A percentile compares a stretch with the other conserved stretches of the same genome.
These are phyloP conservation scores for Cyclargus thomasi DNA, from an alignment of 1,140 invertebrate genomes.

Conservation along the genomic window DNA sequence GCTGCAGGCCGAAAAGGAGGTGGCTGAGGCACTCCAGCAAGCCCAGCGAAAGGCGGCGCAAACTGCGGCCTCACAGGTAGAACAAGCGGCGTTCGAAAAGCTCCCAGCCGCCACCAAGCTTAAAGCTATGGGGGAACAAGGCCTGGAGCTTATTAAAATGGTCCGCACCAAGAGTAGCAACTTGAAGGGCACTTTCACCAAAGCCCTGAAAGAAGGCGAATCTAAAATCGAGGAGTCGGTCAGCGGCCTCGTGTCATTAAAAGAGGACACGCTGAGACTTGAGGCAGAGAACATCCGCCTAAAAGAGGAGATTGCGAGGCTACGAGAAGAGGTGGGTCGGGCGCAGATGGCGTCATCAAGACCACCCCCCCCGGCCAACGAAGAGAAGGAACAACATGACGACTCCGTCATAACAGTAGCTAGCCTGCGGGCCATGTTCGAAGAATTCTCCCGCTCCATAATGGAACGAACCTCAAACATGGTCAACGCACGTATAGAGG, in stretches of 20 bases:
- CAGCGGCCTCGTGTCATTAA: not conserved
- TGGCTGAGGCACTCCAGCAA: too few species aligned
- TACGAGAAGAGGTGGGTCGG: not conserved
- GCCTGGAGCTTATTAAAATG: too few species aligned
- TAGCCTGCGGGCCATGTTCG: not conserved
- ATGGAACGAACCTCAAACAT: not conserved
- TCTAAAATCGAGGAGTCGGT: not conserved
- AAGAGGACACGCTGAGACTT: too few species aligned
- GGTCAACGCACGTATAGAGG: too few species aligned
- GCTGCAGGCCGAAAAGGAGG: too few species aligned
- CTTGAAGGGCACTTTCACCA: too few species aligned
- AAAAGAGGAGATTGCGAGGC: not conserved
- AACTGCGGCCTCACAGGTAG: not conserved
- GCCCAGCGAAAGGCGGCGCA: not conserved
- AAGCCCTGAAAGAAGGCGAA: not conserved
- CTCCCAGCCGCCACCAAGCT: too few species aligned
- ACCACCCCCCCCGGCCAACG: not conserved
- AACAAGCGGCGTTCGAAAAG: not conserved
- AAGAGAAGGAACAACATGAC: not conserved
- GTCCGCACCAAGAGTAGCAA: not conserved
- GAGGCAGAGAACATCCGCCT: too few species aligned
- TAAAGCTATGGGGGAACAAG: too few species aligned
- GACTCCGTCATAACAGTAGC: too few species aligned
- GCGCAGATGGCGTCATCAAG: not conserved
- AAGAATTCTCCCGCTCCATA: not conserved